These are phyloP conservation scores for Nematolebias whitei DNA, from an alignment of 2,113 vertebrate genomes.

Conservation along the genomic window DNA sequence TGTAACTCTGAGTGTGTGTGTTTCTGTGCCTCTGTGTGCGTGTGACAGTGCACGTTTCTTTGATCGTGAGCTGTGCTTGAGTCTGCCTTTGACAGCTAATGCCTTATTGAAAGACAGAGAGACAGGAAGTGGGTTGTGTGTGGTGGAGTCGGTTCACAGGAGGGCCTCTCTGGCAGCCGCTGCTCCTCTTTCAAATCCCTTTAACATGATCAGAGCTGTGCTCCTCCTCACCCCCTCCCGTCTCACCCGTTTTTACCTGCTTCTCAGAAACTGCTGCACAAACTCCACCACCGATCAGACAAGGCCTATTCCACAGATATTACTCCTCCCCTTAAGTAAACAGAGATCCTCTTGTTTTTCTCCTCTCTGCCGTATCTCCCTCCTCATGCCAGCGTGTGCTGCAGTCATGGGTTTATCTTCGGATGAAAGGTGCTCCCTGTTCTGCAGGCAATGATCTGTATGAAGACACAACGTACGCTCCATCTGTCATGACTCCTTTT, in stretches of 20 bases:
- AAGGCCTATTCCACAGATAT: constrained; percentile 36
- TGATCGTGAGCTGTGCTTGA: constrained; percentile 7
- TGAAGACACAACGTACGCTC: constrained; percentile 20
- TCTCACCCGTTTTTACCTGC: constrained; percentile 18
- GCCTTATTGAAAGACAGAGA: constrained; percentile 69
- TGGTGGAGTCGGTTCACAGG: constrained; percentile 81
- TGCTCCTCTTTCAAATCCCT: constrained; percentile 72
- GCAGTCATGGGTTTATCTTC: constrained; percentile 44
- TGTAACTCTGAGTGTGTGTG: constrained; percentile 29
- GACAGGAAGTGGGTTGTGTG: constrained; percentile 84
- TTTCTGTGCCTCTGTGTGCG: constrained; percentile 23
- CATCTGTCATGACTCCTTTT: neutral
- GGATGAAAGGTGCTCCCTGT: constrained; percentile 41
- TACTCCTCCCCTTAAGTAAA: constrained; percentile 49
- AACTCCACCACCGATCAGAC: constrained; percentile 15
- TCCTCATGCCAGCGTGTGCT: constrained; percentile 12
- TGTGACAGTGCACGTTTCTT: constrained; percentile 28
- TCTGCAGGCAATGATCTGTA: constrained; percentile 16
- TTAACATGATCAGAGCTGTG: constrained; percentile 12
- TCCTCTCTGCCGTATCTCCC: constrained; percentile 19
- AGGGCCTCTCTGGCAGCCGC: constrained; percentile 82
- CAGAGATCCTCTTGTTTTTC: constrained; percentile 55
- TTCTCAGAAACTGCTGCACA: constrained; percentile 21
- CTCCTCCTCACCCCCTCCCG: neutral
- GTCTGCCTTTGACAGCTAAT: constrained; percentile 50